phyloP scores from a whole-genome alignment of 1,140 invertebrate species.

The Cyrtorhinus lividipennis region DNA sequence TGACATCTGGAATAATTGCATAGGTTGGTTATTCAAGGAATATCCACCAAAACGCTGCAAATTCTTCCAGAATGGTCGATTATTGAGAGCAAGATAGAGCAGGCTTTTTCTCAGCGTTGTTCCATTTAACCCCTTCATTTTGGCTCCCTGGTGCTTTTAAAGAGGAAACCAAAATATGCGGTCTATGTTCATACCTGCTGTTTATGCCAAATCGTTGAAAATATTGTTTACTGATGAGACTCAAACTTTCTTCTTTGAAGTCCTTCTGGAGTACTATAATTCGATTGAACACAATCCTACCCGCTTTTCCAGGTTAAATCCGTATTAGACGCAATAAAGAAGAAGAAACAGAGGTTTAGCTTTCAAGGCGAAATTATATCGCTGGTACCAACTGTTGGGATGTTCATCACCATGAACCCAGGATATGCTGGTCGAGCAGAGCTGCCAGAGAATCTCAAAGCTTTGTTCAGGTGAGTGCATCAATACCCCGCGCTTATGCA shows the following conservation, averaged over 20 bases:
- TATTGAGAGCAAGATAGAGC: background rate
- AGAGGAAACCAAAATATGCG: background rate
- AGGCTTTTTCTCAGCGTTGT: background rate
- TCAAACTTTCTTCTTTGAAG: too few relatives aligned
- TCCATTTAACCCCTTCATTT: background rate
- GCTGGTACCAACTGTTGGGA: constrained; percentile 63
- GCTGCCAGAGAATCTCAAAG: too few relatives aligned
- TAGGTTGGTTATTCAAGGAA: too few relatives aligned
- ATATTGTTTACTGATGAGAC: background rate
- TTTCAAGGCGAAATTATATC: constrained; percentile 71
- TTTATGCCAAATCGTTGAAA: background rate
- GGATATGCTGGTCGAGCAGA: constrained; percentile 77
- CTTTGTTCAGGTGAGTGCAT: constrained; percentile 39
- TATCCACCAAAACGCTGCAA: background rate
- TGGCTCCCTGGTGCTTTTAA: background rate
- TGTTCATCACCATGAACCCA: constrained; percentile 94
- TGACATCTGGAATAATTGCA: too few relatives aligned
- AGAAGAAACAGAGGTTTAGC: constrained; percentile 59
- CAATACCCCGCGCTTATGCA: background rate
- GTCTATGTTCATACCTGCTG: background rate
- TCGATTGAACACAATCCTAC: too few relatives aligned
- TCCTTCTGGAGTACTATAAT: too few relatives aligned
- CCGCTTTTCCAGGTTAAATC: constrained; percentile 44
- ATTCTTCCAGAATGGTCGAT: background rate
- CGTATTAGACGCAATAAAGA: constrained; percentile 71